Evolutionary conservation across 2,888 invertebrate genomes (phyloP).

Genomic region (Trachelus tabidus): DNA sequence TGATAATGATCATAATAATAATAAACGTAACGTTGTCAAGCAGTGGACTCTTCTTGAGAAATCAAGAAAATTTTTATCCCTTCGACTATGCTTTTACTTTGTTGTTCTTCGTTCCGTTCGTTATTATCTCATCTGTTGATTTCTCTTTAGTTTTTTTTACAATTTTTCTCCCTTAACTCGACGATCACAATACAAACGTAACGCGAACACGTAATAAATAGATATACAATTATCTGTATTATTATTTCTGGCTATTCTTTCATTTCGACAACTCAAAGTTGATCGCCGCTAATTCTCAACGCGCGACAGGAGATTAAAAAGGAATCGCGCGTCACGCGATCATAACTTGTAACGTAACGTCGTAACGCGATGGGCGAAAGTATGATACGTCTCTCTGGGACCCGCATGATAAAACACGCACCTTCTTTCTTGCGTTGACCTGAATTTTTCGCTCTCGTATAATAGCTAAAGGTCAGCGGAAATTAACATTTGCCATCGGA

Average conservation of each 20-base stretch:
- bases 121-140: slow-evolving; percentile 16
- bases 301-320: background rate
- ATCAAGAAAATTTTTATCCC: background rate
- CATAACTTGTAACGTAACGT: background rate
- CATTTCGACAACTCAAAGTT: background rate
- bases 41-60: background rate
- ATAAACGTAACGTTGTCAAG: background rate
- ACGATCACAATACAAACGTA: background rate
- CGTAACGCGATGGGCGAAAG: background rate
- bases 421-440: background rate
- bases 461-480: background rate
- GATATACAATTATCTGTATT: background rate
- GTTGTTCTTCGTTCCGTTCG: slow-evolving; percentile 21
- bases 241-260: background rate
- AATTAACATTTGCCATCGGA: background rate
- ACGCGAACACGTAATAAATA: background rate
- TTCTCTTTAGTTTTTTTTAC: background rate
- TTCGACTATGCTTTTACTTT: background rate
- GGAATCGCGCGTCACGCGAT: background rate
- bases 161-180: background rate
- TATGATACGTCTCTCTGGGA: background rate
- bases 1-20: background rate
- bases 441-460: background rate
- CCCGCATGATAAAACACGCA: background rate
- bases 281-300: background rate